Evolutionary conservation across 2,797 vertebrate genomes (phyloP).

Genomic region (Sebastes vulpes): DNA sequence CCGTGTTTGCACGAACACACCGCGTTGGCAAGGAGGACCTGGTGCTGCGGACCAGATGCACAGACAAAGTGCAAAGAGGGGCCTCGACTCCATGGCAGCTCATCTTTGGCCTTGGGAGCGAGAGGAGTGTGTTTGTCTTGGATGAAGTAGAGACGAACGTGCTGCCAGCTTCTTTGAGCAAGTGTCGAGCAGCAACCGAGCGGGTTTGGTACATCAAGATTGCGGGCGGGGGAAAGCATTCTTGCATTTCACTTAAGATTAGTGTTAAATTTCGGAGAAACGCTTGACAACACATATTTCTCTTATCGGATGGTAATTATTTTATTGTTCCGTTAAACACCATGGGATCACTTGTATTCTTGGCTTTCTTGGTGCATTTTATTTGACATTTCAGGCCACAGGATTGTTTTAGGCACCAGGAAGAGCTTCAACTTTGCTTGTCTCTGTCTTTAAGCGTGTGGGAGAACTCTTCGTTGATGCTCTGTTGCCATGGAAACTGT

Average conservation of each 20-base stretch:
- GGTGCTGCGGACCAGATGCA: slow-evolving; percentile 71
- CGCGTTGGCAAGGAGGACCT: slow-evolving; percentile 30
- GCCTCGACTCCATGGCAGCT: slow-evolving; percentile 62
- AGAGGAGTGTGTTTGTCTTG: slow-evolving; percentile 81
- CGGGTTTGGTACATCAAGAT: slow-evolving; percentile 59
- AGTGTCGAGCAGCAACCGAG: slow-evolving; percentile 56
- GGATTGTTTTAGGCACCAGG: slow-evolving; percentile 36
- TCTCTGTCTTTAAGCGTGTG: slow-evolving; percentile 7
- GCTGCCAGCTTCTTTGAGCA: slow-evolving; percentile 74
- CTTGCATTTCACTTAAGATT: slow-evolving; percentile 67
- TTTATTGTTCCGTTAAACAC: slow-evolving; percentile 60
- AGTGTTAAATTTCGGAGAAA: slow-evolving; percentile 66
- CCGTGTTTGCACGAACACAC: slow-evolving; percentile 51
- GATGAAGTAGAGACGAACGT: slow-evolving; percentile 68
- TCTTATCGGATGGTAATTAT: slow-evolving; percentile 65
- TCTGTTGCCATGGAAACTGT: slow-evolving; percentile 37
- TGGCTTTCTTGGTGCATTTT: slow-evolving; percentile 37
- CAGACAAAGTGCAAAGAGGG: slow-evolving; percentile 46
- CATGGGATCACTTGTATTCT: slow-evolving; percentile 37
- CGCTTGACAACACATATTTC: slow-evolving; percentile 50
- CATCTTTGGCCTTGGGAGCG: slow-evolving; percentile 67
- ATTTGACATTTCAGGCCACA: slow-evolving; percentile 35
- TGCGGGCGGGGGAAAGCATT: slow-evolving; percentile 46
- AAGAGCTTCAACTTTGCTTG: slow-evolving; percentile 13
- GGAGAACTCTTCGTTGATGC: slow-evolving; percentile 44